Percentiles rank a stretch among this genome's conserved stretches.
Evolutionary conservation across 2,113 vertebrate genomes (phyloP).

Genomic region (Cariama cristata): DNA sequence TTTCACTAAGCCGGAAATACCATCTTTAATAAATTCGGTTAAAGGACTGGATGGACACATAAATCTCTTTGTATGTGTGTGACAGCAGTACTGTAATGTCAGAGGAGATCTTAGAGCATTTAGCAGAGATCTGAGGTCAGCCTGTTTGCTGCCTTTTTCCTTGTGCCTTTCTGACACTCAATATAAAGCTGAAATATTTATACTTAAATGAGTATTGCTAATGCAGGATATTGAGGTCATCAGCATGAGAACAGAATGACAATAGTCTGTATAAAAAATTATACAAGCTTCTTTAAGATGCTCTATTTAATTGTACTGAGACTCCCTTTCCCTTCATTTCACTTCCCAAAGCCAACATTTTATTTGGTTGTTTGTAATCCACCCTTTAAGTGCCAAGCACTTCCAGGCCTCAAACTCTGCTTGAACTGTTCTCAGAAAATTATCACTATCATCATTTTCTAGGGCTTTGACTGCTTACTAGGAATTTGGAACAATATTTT

Average conservation of each 20-base stretch:
- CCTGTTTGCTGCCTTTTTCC: slow-evolving; percentile 21
- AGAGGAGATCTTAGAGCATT: slow-evolving; percentile 25
- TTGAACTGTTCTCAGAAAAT: background rate
- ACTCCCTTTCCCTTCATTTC: slow-evolving; percentile 19
- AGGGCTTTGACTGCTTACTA: background rate
- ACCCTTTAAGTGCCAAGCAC: background rate
- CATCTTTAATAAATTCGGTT: slow-evolving; percentile 57
- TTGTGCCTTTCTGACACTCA: slow-evolving; percentile 41
- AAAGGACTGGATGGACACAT: slow-evolving; percentile 8
- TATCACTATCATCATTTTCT: background rate
- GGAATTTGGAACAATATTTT: background rate
- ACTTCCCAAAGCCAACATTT: background rate
- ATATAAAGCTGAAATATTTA: slow-evolving; percentile 54
- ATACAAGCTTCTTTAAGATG: slow-evolving; percentile 21
- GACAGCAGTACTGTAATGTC: slow-evolving; percentile 21
- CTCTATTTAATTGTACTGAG: slow-evolving; percentile 44
- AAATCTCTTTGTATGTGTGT: slow-evolving; percentile 31
- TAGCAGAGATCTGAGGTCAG: slow-evolving; percentile 56
- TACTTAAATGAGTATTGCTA: slow-evolving; percentile 36
- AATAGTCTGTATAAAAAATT: slow-evolving; percentile 34
- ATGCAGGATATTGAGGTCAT: slow-evolving; percentile 63
- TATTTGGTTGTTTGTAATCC: background rate
- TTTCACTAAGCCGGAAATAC: slow-evolving; percentile 48
- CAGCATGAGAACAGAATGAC: background rate
- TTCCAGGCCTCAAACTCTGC: background rate